phyloP scores from a whole-genome alignment of 2,888 invertebrate species.

The Leptopilina drosophilae region DNA sequence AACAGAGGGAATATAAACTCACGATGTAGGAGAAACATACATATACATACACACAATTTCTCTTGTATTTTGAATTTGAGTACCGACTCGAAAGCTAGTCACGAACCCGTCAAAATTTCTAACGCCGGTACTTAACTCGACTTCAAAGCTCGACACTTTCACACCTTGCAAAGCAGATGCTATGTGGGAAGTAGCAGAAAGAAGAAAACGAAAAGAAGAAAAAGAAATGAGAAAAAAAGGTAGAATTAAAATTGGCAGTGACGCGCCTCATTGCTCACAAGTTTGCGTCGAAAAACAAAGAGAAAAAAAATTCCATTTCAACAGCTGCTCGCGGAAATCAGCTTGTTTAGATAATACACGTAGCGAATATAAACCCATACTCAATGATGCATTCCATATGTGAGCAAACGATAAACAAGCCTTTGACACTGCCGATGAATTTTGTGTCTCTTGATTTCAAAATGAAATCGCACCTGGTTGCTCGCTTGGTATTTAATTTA shows the following conservation, averaged over 20 bases:
- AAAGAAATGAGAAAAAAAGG: neutral
- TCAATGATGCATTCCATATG: slow-evolving; percentile 20
- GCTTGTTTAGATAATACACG: slow-evolving; percentile 49
- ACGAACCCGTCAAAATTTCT: slow-evolving; percentile 39
- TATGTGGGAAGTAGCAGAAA: slow-evolving; percentile 20
- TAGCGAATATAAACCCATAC: slow-evolving; percentile 16
- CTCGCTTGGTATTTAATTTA: slow-evolving; percentile 30
- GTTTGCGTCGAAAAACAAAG: slow-evolving; percentile 27
- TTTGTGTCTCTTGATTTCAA: slow-evolving; percentile 24
- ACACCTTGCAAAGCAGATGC: slow-evolving; percentile 42
- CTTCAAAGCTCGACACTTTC: slow-evolving; percentile 37
- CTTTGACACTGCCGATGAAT: slow-evolving; percentile 30
- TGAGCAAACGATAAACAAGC: neutral
- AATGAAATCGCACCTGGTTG: slow-evolving; percentile 31
- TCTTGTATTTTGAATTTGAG: slow-evolving; percentile 18
- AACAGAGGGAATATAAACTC: neutral
- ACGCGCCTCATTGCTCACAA: slow-evolving; percentile 33
- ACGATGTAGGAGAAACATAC: neutral
- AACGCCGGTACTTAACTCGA: slow-evolving; percentile 34
- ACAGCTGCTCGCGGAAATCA: slow-evolving; percentile 52
- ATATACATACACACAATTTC: neutral
- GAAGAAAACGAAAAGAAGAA: too few relatives aligned
- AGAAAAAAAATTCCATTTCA: slow-evolving; percentile 44
- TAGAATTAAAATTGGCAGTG: slow-evolving; percentile 36
- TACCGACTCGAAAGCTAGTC: slow-evolving; percentile 22